Evolutionary conservation across 2,113 vertebrate genomes (phyloP).

Genomic region (Nycticorax nycticorax): DNA sequence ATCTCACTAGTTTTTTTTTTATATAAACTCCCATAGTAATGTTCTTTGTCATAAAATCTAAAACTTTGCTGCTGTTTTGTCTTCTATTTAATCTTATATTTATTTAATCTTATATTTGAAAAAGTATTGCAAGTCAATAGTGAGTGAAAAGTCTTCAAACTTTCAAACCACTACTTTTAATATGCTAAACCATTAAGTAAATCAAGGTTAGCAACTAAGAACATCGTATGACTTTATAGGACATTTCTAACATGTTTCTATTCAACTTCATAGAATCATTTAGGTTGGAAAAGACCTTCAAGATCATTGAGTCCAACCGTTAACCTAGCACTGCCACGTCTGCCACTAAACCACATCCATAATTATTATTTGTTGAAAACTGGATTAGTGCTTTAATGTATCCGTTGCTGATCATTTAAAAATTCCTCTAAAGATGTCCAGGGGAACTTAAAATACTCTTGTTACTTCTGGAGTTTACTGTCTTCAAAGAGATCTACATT

Average conservation of each 20-base stretch:
- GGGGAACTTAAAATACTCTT: background rate
- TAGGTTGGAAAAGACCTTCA: background rate
- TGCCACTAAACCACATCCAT: background rate
- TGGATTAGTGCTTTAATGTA: background rate
- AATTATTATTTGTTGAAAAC: background rate
- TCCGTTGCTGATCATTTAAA: background rate
- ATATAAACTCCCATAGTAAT: background rate
- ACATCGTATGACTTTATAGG: background rate
- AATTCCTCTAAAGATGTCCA: background rate
- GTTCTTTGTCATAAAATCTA: background rate
- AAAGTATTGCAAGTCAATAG: background rate
- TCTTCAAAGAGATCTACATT: background rate
- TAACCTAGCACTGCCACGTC: background rate
- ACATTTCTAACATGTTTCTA: background rate
- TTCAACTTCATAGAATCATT: background rate
- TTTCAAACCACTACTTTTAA: background rate
- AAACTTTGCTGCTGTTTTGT: background rate
- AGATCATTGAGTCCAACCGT: background rate
- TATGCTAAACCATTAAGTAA: background rate
- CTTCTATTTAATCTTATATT: background rate
- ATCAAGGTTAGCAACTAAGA: background rate
- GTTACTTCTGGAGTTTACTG: background rate
- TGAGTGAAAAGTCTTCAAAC: background rate
- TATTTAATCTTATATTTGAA: background rate
- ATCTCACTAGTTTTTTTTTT: background rate